Evolutionary conservation across 2,113 vertebrate genomes (phyloP), one percentile per base, ranked within the genome.

Genomic region (Ctenodactylus gundi): DNA sequence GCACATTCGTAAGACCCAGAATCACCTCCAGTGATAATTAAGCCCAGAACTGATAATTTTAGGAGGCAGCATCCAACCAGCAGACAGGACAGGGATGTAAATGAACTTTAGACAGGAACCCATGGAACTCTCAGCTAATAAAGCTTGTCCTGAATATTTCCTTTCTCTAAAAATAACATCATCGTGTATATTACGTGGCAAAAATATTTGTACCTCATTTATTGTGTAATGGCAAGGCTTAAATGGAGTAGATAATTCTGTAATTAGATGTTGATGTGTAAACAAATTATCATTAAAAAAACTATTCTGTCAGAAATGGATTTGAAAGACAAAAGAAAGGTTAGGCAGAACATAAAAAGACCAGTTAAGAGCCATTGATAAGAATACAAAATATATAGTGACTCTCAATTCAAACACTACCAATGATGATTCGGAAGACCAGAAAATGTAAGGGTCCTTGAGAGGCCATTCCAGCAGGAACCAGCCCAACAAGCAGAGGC

Each of bases 281-380:
- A 73, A 39, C 3, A 60, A 12, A 64, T 78, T 85, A 93, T 80
- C 34, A 80, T 62, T 51, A 41, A 39, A 89, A 73, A 88, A 39
- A 25, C 36, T 44, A 64, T n/a, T 58, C 15, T 44, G 18, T 41
- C 34, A n/a, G 17, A 18, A 31, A 12, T 49, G 11, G 14, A n/a
- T n/a, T 64, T 89, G 27, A 27, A 4, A 73, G 23, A 62, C 23
- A 80, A 15, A 27, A 49, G 23, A 68, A 85, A 27, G 21, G 15
- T 21, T 4, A 18, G 29, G 20, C 1, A 14, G 29, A 36, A 51
- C 65, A 10, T 15, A 14, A 53, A 53, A 23, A 80, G 58, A 8
- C 39, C 41, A 31, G 20, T 39, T 21, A 36, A 17, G 58, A 82
- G 17, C 39, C 31, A 36, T 73, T 36, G 34, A 53, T 17, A 60